Evolutionary conservation across 2,113 vertebrate species (phyloP), one percentile per base, ranked within the genome.

Genomic region (Oceanites oceanicus): DNA sequence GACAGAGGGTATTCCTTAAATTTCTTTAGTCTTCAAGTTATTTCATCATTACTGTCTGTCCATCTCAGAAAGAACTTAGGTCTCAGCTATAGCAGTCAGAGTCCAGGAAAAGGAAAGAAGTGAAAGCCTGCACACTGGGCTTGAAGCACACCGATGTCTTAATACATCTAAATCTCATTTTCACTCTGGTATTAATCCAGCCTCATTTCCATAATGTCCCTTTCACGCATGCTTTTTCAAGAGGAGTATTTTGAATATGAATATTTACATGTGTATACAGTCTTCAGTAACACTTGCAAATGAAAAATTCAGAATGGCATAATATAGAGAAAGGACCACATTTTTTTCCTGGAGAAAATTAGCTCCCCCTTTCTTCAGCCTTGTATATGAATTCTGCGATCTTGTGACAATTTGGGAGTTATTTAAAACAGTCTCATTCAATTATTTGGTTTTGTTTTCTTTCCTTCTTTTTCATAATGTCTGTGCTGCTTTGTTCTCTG

Each of bases 331-430:
- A 72, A 79, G 32, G 22, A 30, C 23, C 3, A 1, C 2, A 3
- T 58, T 61, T 52, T 34, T 80, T 59, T 47, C 61, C 61, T 53
- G 36, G 90, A 94, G 96, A 87, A 97, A 92, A 68, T 91, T 47
- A 94, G 47, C 86, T 96, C 79, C 92, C 94, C 78, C 90, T 93
- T 89, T 78, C 72, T 97, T 92, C 91, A 82, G 55, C 61, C 56
- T 91, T 0, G 6, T 32, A 27, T 30, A 68, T 55, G 53, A 79
- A 50, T 91, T 85, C 56, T 76, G 42, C 0, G 1, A 58, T 85
- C 71, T 66, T 72, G 55, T 1, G 8, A 45, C 68, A 65, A 36
- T 91, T 89, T 32, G 23, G 42, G 42, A 71, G 53, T 85, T 94
- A 73, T 76, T 81, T 85, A 34, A 89, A 92, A 53, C 10, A 25